A percentile compares a stretch with the other conserved stretches of the same genome.
Conservation (phyloP, 2,888 invertebrate genomes). For the Synanthedon vespiformis region DNA sequence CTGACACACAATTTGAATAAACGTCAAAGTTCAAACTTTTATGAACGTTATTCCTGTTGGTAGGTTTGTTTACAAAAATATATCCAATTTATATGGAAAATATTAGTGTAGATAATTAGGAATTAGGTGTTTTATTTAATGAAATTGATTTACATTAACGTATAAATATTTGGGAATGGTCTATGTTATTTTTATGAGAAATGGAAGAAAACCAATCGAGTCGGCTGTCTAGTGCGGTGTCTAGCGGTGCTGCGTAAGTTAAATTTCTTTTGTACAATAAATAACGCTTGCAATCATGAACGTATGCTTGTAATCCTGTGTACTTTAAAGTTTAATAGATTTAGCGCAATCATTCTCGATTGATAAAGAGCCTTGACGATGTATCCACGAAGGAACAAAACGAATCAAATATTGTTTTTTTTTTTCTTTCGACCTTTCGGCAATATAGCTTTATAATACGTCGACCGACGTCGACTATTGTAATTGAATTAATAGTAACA, state of each 20-base stretch:
- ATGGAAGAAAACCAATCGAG: conserved; percentile 47
- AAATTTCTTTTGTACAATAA: neutral
- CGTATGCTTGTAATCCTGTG: neutral
- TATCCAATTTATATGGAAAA: too few relatives aligned
- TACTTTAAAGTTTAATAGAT: neutral
- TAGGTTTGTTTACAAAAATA: conserved; percentile 1
- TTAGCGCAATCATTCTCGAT: too few relatives aligned
- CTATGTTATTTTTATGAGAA: conserved; percentile 6
- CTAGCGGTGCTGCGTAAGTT: conserved; percentile 48
- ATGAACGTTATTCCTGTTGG: neutral
- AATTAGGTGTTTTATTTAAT: neutral
- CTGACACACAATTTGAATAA: too few relatives aligned
- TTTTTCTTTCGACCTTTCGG: neutral
- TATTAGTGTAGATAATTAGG: too few relatives aligned
- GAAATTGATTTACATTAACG: neutral
- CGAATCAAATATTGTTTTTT: neutral
- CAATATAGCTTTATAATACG: too few relatives aligned
- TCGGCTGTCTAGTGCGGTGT: conserved; percentile 28
- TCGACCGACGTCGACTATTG: too few relatives aligned
- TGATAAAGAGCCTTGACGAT: too few relatives aligned
- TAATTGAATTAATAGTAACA: too few relatives aligned
- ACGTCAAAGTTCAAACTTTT: too few relatives aligned
- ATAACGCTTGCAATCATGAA: neutral
- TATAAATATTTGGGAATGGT: neutral
- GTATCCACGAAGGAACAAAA: too few relatives aligned